Evolutionary conservation across 1,140 invertebrate genomes (phyloP), one percentile per base, ranked within the genome.

Genomic region (Plodia interpunctella): DNA sequence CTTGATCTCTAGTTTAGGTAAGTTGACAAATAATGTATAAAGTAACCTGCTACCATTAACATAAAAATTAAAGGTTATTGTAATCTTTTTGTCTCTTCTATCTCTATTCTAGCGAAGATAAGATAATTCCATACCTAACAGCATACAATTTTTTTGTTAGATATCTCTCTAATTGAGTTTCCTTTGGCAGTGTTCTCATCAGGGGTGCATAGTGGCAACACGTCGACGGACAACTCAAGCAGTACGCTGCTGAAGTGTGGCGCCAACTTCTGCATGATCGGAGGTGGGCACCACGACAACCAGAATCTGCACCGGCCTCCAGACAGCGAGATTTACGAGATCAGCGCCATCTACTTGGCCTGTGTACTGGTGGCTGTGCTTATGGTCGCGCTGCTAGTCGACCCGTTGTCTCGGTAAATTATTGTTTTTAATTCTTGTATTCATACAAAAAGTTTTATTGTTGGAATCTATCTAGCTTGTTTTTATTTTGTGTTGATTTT

Each of bases 1-100:
- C 90, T 92, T 99, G 30, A 96, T 99, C 70, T 98, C 97, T n/a
- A 98, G 97, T 55, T 90, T 97, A 69, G 95, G 95, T 97, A 83
- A 93, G 93, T n/a, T n/a, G n/a, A n/a, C n/a, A n/a, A n/a, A n/a
- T n/a, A n/a, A n/a, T n/a, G n/a, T n/a, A n/a, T n/a, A n/a, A n/a
- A n/a, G n/a, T n/a, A n/a, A n/a, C n/a, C n/a, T n/a, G n/a, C n/a
- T n/a, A n/a, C n/a, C n/a, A n/a, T n/a, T n/a, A n/a, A n/a, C n/a
- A n/a, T n/a, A n/a, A n/a, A n/a, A n/a, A n/a, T n/a, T n/a, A n/a
- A n/a, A n/a, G n/a, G n/a, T n/a, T n/a, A n/a, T n/a, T n/a, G n/a
- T n/a, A n/a, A n/a, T n/a, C n/a, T n/a, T n/a, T n/a, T n/a, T n/a
- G n/a, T n/a, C n/a, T n/a, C n/a, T n/a, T n/a, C n/a, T n/a, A n/a